Evolutionary conservation across 92 coral and sea anemone species (phyloP).

Genomic region (Parazoanthus darwini): DNA sequence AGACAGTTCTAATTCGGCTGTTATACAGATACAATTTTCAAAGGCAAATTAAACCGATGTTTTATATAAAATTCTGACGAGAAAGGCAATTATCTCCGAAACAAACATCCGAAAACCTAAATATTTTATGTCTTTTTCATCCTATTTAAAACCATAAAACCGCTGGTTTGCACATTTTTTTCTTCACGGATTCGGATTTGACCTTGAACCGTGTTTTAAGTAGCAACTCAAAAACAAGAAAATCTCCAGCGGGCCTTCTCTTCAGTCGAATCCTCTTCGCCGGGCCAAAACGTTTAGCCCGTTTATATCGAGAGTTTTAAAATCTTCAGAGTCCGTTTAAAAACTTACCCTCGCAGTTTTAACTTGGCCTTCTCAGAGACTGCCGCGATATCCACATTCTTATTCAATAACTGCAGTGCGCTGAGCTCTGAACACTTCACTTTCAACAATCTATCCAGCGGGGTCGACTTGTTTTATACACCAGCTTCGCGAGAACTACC

Average conservation of each 20-base stretch:
- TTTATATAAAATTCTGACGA: neutral
- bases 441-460: neutral
- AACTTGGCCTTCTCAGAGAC: neutral
- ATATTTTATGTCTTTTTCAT: neutral
- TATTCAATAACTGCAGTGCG: no score
- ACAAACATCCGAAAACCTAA: neutral
- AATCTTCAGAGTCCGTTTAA: neutral
- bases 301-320: no score
- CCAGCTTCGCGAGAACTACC: neutral
- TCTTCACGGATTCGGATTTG: no score
- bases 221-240: neutral
- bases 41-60: neutral
- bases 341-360: neutral
- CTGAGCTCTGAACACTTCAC: no score
- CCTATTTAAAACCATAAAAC: neutral
- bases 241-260: neutral
- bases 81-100: neutral
- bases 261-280: neutral
- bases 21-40: no score
- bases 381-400: neutral
- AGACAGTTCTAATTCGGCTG: neutral
- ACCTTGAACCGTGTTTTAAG: no score
- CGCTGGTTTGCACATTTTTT: neutral
- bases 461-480: neutral
- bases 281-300: neutral